Conservation (phyloP, 2,888 invertebrate genomes). For the Himalopsyche kuldschensis region DNA sequence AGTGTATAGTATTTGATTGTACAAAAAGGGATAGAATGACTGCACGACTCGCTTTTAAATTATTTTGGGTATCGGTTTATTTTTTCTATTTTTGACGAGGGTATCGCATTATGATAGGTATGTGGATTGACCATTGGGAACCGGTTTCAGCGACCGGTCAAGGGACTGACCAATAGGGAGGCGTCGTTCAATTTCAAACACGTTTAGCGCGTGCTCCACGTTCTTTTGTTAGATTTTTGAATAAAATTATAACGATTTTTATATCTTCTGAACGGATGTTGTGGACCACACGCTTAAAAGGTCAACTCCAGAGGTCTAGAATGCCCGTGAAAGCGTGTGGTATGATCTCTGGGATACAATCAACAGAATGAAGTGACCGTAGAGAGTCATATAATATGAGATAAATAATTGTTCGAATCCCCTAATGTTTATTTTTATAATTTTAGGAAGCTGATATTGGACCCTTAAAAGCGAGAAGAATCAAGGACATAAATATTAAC, state of each 20-base stretch:
- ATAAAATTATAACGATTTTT: conserved; percentile 2
- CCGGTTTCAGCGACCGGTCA: conserved; percentile 47
- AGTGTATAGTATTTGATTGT: not conserved
- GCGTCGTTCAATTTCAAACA: conserved; percentile 14
- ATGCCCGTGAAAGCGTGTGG: conserved; percentile 18
- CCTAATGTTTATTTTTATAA: not conserved
- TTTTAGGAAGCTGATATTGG: conserved; percentile 26
- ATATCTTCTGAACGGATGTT: conserved; percentile 1
- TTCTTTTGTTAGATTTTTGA: conserved; percentile 10
- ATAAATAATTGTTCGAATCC: not conserved
- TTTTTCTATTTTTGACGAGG: conserved; percentile 27
- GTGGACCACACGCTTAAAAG: conserved; percentile 31
- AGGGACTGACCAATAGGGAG: conserved; percentile 32
- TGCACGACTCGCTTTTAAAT: not conserved
- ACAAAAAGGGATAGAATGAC: conserved; percentile 18
- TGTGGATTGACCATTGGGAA: conserved; percentile 51
- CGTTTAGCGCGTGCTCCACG: conserved; percentile 23
- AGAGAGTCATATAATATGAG: not conserved
- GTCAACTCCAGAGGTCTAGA: conserved; percentile 25
- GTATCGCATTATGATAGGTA: conserved; percentile 31
- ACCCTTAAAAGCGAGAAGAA: conserved; percentile 4
- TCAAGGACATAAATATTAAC: not conserved
- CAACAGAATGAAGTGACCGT: conserved; percentile 18
- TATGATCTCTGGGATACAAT: conserved; percentile 19
- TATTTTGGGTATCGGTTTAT: conserved; percentile 1